Conservation (phyloP, 1,140 invertebrate species). For the Epicauta chinensis region DNA sequence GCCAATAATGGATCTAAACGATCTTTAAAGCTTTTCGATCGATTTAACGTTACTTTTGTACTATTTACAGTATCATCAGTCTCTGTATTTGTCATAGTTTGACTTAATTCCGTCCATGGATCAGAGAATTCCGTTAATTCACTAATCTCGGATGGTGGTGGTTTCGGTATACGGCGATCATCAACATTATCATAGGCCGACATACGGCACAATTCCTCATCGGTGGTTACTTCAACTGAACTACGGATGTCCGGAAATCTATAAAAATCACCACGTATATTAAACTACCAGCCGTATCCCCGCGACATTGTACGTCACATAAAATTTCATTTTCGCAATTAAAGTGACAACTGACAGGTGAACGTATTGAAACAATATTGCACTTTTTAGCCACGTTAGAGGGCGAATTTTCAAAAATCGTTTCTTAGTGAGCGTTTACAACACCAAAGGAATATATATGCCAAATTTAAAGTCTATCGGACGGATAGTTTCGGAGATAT, state of each 20-base stretch:
- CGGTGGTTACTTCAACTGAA: slow-evolving; percentile 28
- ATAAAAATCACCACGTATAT: too few species aligned
- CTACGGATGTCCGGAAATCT: slow-evolving; percentile 39
- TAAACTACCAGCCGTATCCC: too few species aligned
- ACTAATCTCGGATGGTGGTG: slow-evolving; percentile 39
- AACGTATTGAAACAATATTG: too few species aligned
- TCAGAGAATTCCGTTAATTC: slow-evolving; percentile 40
- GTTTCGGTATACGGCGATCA: slow-evolving; percentile 39
- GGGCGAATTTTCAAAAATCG: too few species aligned
- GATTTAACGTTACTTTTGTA: slow-evolving; percentile 43
- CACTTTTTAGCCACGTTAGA: too few species aligned
- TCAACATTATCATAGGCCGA: slow-evolving; percentile 73
- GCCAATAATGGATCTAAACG: slow-evolving; percentile 67
- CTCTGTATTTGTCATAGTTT: slow-evolving; percentile 21
- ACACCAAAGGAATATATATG: too few species aligned
- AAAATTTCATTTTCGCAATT: too few species aligned
- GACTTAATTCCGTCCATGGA: slow-evolving; percentile 38
- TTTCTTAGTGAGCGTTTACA: too few species aligned
- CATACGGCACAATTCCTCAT: slow-evolving; percentile 45
- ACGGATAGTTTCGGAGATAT: too few species aligned
- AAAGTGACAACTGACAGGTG: too few species aligned
- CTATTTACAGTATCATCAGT: slow-evolving; percentile 35
- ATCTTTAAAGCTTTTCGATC: slow-evolving; percentile 67
- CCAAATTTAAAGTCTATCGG: too few species aligned
- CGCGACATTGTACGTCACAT: too few species aligned